These are phyloP conservation scores for Muscicapa comitata DNA, from an alignment of 2,797 vertebrate species.

Conservation along the genomic window DNA sequence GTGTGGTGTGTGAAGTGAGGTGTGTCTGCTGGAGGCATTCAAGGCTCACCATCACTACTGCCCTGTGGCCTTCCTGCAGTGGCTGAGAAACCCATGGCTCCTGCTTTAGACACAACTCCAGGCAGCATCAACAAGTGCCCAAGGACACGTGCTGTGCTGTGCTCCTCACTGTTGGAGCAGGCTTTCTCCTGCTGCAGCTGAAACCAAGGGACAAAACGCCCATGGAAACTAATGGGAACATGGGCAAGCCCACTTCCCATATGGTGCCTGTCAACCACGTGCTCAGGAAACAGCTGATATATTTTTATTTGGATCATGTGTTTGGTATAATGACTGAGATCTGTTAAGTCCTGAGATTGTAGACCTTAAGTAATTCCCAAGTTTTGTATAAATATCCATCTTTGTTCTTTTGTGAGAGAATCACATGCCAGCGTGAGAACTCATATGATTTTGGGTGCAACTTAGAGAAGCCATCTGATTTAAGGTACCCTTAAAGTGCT, in stretches of 20 bases:
- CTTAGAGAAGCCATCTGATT: slow-evolving; percentile 9
- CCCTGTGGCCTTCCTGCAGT: background rate
- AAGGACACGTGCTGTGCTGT: background rate
- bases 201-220: background rate
- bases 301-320: slow-evolving; percentile 45
- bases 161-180: background rate
- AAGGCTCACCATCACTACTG: accelerated
- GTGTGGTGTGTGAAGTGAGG: accelerated
- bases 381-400: slow-evolving; percentile 10
- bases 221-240: slow-evolving; percentile 6
- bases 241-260: slow-evolving; percentile 53
- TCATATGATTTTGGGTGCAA: slow-evolving; percentile 21
- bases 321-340: background rate
- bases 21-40: accelerated
- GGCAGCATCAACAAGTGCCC: background rate
- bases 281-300: slow-evolving; percentile 46
- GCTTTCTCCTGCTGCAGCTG: background rate
- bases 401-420: slow-evolving; percentile 43
- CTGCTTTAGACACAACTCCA: background rate
- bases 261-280: slow-evolving; percentile 65
- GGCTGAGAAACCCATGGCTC: background rate
- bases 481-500: background rate
- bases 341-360: background rate
- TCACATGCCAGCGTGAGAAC: background rate
- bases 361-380: slow-evolving; percentile 28